phyloP scores from a whole-genome alignment of 2,797 vertebrate species.

The Crotalus adamanteus region DNA sequence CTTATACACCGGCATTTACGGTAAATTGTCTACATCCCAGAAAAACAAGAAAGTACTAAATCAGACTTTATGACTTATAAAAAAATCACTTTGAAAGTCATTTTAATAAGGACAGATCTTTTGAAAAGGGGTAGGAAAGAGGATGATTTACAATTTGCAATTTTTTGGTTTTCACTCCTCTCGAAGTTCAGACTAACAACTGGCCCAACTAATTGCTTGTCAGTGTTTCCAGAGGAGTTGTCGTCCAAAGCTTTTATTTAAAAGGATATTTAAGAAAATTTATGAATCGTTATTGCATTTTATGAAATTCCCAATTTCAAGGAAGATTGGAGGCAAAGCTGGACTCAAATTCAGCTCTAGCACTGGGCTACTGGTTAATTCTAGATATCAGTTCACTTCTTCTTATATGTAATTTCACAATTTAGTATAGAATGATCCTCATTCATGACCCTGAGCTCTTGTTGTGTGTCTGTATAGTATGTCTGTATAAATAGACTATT shows the following conservation, averaged over 20 bases:
- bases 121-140: neutral
- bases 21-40: neutral
- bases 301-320: neutral
- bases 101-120: neutral
- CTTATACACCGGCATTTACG: too few relatives aligned
- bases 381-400: neutral
- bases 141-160: neutral
- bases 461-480: neutral
- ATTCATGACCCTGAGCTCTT: neutral
- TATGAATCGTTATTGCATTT: neutral
- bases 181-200: neutral
- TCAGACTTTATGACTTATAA: neutral
- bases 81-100: neutral
- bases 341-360: rapidly evolving
- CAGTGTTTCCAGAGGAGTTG: neutral
- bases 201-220: neutral
- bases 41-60: neutral
- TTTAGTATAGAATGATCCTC: neutral
- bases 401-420: neutral
- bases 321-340: neutral
- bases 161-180: neutral
- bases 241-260: neutral
- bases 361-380: neutral
- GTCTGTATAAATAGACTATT: neutral
- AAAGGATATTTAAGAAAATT: neutral